Evolutionary conservation across 1,140 invertebrate genomes (phyloP), one percentile per base, ranked within the genome.

Genomic region (Drosophila athabasca): DNA sequence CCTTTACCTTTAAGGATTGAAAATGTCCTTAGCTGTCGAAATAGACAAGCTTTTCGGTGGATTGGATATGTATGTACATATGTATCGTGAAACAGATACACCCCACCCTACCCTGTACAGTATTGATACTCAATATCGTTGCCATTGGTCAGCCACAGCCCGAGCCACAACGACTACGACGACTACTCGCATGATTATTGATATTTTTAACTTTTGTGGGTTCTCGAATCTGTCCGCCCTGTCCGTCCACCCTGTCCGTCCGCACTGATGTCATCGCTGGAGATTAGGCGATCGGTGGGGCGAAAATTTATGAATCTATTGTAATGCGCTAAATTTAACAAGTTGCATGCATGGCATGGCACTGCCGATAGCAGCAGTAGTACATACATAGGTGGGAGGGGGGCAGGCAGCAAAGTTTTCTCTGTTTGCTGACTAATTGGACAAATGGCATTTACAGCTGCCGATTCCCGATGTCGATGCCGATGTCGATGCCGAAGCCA

Each of bases 391-490:
- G 17, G 17, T 0, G 17, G 17, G 17, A 19, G 17, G 17, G 5
- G 24, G 17, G 54, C 11, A 19, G 53, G 24, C 26, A 17, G 64
- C 26, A 48, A 53, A 19, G 59, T 53, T 64, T 69, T 64, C 74
- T 64, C 74, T 61, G 67, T 6, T 65, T 59, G 66, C 83, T 82
- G 82, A 87, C 82, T 87, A 85, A 85, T 85, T 85, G 81, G 82
- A 87, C 82, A 87, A 87, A 87, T 87, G 78, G 78, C 82, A 87
- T 87, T 88, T 85, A 87, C 82, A 87, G 82, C 82, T 87, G 82
- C 82, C 71, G 62, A n/a, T 29, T 45, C 17, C 67, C n/a, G 19
- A 19, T 19, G 17, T 19, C 29, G 22, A n/a, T 29, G 45, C 66
- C 39, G 39, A n/a, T 43, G 48, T 46, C 17, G 49, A 22, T 58